Base-by-base conservation (phyloP, 2,888 invertebrate species). In the Mesorhabditis spiculigera region DNA sequence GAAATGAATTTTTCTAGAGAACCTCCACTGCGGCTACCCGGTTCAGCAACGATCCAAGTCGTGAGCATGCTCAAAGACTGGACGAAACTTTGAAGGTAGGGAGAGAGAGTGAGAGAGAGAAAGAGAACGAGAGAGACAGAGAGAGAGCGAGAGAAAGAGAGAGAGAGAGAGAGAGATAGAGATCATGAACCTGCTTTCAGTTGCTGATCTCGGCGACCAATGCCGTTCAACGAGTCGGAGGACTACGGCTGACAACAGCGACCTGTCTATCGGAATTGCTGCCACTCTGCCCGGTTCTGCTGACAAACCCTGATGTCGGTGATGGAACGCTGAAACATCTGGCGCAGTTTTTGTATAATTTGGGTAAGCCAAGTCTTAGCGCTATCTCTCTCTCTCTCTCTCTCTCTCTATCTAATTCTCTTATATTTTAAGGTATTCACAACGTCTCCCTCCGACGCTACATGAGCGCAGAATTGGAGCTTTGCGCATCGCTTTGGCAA, bases 381-480 rank as follows among this genome's bases (percentile, higher is more conserved):
- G n/a, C n/a, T n/a, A n/a, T n/a, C n/a, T n/a, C n/a, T n/a, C n/a
- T n/a, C n/a, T n/a, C 28, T 61, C 42, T 67, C 61, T 45, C n/a
- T 66, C 43, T 41, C 43, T 6, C 43, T 45, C 45, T 45, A 45
- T 16, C 13, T 10, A 5, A 4, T 43, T 43, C 16, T 65, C 45
- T 4, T 13, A 61, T 66, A 65, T 28, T 45, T 73, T 67, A 68
- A 79, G 82, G 75, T 5, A 74, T 75, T 6, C 76, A 75, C 71
- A 84, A 84, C 64, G 71, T 78, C 6, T 69, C 72, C 3, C 64
- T 84, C 8, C 78, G 83, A 4, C 70, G 79, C 4, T 77, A 70
- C 66, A 71, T 81, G 72, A 75, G 79, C 50, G 65, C 72, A 44
- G 79, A 81, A 10, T 67, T 79, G 5, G 70, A 78, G 43, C 50